Percentiles rank a stretch among this genome's conserved stretches.
These are phyloP conservation scores for Stenotaenia linearis DNA, from an alignment of 2,888 invertebrate genomes.

Conservation along the genomic window DNA sequence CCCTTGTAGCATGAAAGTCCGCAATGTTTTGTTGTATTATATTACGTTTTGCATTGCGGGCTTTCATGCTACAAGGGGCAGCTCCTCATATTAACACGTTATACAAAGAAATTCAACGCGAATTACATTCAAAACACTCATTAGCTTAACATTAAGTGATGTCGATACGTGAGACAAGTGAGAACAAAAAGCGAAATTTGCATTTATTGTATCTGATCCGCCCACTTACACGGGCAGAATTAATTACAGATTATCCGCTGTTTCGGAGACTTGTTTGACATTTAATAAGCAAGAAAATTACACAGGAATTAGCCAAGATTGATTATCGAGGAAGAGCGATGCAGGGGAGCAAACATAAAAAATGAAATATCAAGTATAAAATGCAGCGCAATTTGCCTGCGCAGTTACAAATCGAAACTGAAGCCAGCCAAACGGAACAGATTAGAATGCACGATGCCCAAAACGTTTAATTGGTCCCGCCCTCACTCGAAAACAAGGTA, in stretches of 20 bases:
- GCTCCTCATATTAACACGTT: too few relatives aligned
- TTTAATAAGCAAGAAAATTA: slow-evolving; percentile 3
- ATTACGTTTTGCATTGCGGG: too few relatives aligned
- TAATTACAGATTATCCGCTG: neutral
- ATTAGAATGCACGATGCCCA: neutral
- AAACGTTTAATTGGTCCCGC: slow-evolving; percentile 1
- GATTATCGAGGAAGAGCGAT: neutral
- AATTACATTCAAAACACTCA: too few relatives aligned
- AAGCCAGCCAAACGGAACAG: neutral
- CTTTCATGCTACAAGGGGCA: too few relatives aligned
- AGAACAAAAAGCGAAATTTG: neutral
- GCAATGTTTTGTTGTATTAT: too few relatives aligned
- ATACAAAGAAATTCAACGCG: too few relatives aligned
- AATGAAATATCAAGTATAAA: neutral
- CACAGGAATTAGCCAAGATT: neutral
- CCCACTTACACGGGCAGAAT: neutral
- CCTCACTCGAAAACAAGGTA: neutral
- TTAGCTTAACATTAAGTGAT: neutral
- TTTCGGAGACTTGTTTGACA: neutral
- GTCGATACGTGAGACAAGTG: neutral
- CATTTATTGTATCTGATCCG: neutral
- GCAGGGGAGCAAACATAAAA: neutral
- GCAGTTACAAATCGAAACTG: neutral
- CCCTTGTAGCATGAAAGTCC: too few relatives aligned
- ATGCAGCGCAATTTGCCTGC: neutral